Percentiles rank a stretch among this genome's conserved stretches.
Evolutionary conservation across 2,797 vertebrate genomes (phyloP).

Genomic region (Sebastes cheni): DNA sequence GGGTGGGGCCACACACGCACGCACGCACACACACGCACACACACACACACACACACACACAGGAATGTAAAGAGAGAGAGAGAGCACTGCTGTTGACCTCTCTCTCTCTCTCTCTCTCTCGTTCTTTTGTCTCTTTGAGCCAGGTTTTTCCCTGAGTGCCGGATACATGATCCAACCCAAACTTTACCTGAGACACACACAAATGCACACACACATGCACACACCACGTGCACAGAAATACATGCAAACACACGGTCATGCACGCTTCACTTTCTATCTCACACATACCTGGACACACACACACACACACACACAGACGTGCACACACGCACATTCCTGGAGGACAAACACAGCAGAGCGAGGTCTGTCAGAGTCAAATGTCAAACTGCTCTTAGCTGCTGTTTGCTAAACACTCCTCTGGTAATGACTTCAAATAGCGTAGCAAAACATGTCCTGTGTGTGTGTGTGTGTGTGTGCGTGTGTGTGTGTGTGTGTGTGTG

Average conservation of each 20-base stretch:
- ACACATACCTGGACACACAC: neutral
- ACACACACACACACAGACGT: conserved; percentile 4
- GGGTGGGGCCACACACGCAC: neutral
- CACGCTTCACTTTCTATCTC: neutral
- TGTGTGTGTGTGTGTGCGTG: conserved; percentile 5
- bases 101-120: conserved; percentile 2
- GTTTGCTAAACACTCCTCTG: conserved; percentile 75
- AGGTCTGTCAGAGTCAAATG: conserved; percentile 70
- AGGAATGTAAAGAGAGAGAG: conserved; percentile 9
- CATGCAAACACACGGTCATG: neutral
- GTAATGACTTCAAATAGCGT: conserved; percentile 69
- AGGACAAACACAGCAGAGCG: conserved; percentile 53
- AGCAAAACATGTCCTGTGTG: conserved; percentile 30
- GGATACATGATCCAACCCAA: conserved; percentile 46
- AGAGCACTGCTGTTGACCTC: conserved; percentile 33
- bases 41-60: neutral
- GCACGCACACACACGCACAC: conserved; percentile 6
- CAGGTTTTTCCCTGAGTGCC: conserved; percentile 43
- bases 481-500: neutral
- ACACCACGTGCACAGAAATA: neutral
- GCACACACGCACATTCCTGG: conserved; percentile 36
- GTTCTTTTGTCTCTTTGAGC: conserved; percentile 38
- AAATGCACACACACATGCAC: neutral
- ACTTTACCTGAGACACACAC: neutral
- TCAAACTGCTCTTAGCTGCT: conserved; percentile 72